Conservation (phyloP, 2,888 invertebrate species). For the Athalia rosae region DNA sequence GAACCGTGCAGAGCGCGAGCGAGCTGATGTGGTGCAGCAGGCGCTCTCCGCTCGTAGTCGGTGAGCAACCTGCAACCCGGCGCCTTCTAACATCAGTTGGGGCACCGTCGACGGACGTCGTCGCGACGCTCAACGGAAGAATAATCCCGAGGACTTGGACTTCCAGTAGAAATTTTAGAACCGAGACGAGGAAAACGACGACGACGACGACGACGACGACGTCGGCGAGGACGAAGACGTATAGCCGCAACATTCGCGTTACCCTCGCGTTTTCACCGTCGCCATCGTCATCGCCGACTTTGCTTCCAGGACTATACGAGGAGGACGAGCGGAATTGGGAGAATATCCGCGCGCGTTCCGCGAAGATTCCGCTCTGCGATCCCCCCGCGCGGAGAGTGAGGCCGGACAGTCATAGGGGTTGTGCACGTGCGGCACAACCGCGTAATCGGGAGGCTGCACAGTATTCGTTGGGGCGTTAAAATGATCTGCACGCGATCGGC, state of each 20-base stretch:
- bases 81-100: conserved; percentile 44
- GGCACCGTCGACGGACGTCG: conserved; percentile 41
- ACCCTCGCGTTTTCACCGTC: background rate
- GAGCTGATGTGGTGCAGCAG: too few relatives aligned
- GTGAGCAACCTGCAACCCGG: conserved; percentile 42
- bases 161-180: conserved; percentile 58
- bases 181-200: conserved; percentile 47
- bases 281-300: background rate
- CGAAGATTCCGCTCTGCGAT: too few relatives aligned
- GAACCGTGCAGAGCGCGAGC: conserved; percentile 24
- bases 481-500: too few relatives aligned
- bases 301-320: too few relatives aligned
- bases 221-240: background rate
- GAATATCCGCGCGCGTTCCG: too few relatives aligned
- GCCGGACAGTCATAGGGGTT: too few relatives aligned
- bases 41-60: conserved; percentile 31
- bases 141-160: conserved; percentile 6
- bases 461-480: too few relatives aligned
- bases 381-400: too few relatives aligned
- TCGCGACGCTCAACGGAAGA: conserved; percentile 32
- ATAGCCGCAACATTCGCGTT: background rate
- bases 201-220: conserved; percentile 17
- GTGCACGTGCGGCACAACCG: too few relatives aligned
- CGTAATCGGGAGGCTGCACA: background rate
- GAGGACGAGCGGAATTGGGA: too few relatives aligned